These are phyloP conservation scores for Parazoanthus swiftii DNA, from an alignment of 92 coral and sea anemone species.

Conservation along the genomic window DNA sequence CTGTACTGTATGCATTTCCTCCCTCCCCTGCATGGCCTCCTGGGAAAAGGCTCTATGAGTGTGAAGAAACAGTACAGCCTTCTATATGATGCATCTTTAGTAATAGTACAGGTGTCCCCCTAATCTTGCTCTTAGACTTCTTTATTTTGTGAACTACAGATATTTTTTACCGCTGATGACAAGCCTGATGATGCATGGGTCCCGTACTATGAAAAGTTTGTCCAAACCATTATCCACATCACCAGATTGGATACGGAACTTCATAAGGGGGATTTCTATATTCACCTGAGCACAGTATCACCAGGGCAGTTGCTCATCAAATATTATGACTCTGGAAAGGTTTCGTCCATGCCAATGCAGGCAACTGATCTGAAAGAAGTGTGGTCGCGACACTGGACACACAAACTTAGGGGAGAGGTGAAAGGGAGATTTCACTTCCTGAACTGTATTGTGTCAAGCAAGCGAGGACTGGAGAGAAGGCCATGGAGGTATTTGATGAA, in stretches of 20 bases:
- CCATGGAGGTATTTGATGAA: conserved; percentile 98
- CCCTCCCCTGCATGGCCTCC: too few relatives aligned
- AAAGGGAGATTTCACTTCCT: conserved; percentile 90
- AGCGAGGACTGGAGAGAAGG: conserved; percentile 81
- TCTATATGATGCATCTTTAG: too few relatives aligned
- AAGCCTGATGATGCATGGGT: conserved; percentile 90
- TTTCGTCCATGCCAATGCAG: conserved; percentile 80
- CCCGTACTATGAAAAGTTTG: conserved; percentile 93
- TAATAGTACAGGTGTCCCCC: background rate
- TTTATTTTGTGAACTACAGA: conserved; percentile 50
- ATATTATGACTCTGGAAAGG: conserved; percentile 80
- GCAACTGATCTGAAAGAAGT: conserved; percentile 72
- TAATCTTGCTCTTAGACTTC: background rate
- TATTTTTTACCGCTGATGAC: conserved; percentile 70
- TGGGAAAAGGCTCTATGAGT: too few relatives aligned
- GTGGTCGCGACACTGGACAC: conserved; percentile 89
- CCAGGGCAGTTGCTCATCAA: conserved; percentile 89
- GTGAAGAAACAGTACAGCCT: too few relatives aligned
- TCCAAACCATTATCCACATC: conserved; percentile 75
- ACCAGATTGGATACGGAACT: conserved; percentile 64
- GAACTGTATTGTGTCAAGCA: conserved; percentile 80
- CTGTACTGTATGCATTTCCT: too few relatives aligned
- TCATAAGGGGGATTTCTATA: conserved; percentile 95
- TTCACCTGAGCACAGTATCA: conserved; percentile 78
- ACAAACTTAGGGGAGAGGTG: conserved; percentile 73